These are phyloP conservation scores for Hydractinia symbiolongicarpus DNA, from an alignment of 30 jellyfish, hydroid and myxozoan species.

Conservation along the genomic window DNA sequence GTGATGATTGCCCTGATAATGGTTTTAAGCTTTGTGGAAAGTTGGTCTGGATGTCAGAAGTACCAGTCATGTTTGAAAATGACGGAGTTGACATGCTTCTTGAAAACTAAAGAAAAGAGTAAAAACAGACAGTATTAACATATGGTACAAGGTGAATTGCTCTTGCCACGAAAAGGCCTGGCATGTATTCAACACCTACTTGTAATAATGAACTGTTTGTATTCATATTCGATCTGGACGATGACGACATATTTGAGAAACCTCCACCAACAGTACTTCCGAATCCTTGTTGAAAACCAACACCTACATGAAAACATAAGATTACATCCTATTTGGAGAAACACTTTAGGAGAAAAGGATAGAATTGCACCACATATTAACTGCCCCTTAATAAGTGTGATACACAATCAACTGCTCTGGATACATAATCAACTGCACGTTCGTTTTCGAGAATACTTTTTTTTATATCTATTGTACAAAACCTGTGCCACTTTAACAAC, in stretches of 20 bases:
- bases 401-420: too few species aligned
- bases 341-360: not conserved
- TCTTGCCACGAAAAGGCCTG: not conserved
- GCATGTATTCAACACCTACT: not conserved
- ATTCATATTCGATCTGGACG: slow-evolving; percentile 18
- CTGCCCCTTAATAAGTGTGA: too few species aligned
- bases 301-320: slow-evolving; percentile 4
- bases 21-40: slow-evolving; percentile 58
- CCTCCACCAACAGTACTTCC: not conserved
- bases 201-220: slow-evolving; percentile 28
- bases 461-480: too few species aligned
- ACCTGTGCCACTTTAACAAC: too few species aligned
- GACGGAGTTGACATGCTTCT: slow-evolving; percentile 79
- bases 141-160: not conserved
- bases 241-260: slow-evolving; percentile 22
- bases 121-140: not conserved
- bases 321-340: not conserved
- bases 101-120: slow-evolving; percentile 54
- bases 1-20: slow-evolving; percentile 92
- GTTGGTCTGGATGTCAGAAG: slow-evolving; percentile 38
- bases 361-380: too few species aligned
- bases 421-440: too few species aligned
- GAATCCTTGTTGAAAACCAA: slow-evolving; percentile 36
- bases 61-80: slow-evolving; percentile 44
- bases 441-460: too few species aligned